Evolutionary conservation across 2,888 invertebrate genomes (phyloP).

Genomic region (Phyllotreta cruciferae): DNA sequence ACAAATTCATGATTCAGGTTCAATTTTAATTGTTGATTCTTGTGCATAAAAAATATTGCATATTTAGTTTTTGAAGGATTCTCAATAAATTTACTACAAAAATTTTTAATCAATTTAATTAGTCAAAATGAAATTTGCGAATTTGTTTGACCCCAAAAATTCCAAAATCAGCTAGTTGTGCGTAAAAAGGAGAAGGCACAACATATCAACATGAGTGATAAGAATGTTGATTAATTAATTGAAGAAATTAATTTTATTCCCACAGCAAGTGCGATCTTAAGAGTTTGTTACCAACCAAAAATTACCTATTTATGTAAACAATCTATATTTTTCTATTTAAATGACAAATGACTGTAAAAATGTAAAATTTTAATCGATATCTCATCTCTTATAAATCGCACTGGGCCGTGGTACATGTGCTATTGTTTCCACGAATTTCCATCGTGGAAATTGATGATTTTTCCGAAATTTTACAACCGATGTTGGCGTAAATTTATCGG

Average conservation of each 20-base stretch:
- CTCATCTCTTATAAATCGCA: neutral
- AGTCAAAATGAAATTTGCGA: neutral
- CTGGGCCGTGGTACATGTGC: neutral
- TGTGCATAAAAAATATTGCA: no score
- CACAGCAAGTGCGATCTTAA: no score
- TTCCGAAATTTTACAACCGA: constrained; percentile 32
- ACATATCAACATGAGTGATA: constrained; percentile 51
- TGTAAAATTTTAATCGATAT: neutral
- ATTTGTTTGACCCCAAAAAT: constrained; percentile 27
- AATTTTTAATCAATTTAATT: neutral
- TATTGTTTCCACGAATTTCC: neutral
- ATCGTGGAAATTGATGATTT: constrained; percentile 19
- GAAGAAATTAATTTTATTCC: no score
- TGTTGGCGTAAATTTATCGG: constrained; percentile 23
- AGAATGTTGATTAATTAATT: constrained; percentile 27
- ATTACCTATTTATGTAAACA: no score
- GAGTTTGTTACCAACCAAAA: no score
- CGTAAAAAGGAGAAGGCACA: constrained; percentile 58
- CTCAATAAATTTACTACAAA: neutral
- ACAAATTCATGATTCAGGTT: constrained; percentile 5
- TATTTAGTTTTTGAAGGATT: no score
- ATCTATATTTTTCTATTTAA: no score
- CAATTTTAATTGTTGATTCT: no score
- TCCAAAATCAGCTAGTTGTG: constrained; percentile 50
- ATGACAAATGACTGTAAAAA: no score